Base-by-base conservation (phyloP, 2,113 vertebrate species). In the Lepus timidus region DNA sequence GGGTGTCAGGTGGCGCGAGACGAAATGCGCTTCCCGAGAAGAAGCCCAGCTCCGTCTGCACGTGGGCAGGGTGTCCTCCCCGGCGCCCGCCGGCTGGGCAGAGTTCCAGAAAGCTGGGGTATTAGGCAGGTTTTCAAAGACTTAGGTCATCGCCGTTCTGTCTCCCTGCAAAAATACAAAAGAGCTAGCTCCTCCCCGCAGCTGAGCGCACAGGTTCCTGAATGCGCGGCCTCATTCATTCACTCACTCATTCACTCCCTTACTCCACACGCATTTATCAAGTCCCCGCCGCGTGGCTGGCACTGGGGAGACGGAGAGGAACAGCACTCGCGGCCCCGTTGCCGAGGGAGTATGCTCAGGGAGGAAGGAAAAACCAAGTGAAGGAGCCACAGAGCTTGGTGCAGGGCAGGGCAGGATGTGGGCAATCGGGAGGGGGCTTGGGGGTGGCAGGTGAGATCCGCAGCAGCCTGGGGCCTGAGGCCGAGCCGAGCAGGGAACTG, bases 191-290 rank as follows among this genome's bases (percentile, higher is more conserved):
- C 81, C 94, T 79, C 93, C 75, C n/a, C 1, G 67, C 95, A 23
- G 91, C 88, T 61, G 73, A 61, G 84, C 93, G 70, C 95, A n/a
- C 49, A 10, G 68, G 36, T 17, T 89, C 91, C 64, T 8, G 36
- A 85, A 44, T 5, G 76, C 86, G 4, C 52, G 64, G 95, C 95
- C 97, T 91, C 91, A 62, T 97, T 96, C 96, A 95, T 81, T 97
- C 96, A 79, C 93, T 94, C 93, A 74, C 74, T 85, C 87, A 49
- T 55, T 85, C 92, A n/a, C 88, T 79, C 85, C 20, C 93, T 82
- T 92, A 94, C 96, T 95, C 90, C 68, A 39, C 95, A 88, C 55
- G 1, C 93, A 70, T 95, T 92, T 78, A 90, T 94, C 96, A 96
- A 16, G 27, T 87, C 88, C 95, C 82, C 0, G 39, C 76, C 7